These are phyloP conservation scores for Sturmia bella DNA, from an alignment of 2,888 invertebrate genomes.

Conservation along the genomic window DNA sequence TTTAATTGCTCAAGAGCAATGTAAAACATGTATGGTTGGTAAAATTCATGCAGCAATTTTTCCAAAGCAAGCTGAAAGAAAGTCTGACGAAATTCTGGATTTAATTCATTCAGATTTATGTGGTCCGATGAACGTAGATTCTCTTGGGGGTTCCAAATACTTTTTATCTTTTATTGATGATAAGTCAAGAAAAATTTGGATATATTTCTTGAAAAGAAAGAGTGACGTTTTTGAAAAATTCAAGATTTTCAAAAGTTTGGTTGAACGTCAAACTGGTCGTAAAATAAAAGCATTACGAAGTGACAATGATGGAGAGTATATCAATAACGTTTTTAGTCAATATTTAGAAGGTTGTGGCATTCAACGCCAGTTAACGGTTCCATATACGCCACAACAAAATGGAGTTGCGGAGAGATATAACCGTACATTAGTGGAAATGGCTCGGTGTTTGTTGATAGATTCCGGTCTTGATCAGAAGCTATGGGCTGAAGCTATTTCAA, in stretches of 20 bases:
- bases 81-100: slow-evolving; percentile 30
- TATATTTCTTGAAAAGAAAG: slow-evolving; percentile 47
- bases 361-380: too few relatives aligned
- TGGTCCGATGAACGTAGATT: slow-evolving; percentile 10
- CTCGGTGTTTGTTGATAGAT: slow-evolving; percentile 73
- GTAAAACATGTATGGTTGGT: slow-evolving; percentile 47
- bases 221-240: slow-evolving; percentile 47
- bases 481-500: slow-evolving; percentile 70
- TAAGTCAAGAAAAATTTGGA: slow-evolving; percentile 44
- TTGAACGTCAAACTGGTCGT: slow-evolving; percentile 44
- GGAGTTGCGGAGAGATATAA: too few relatives aligned
- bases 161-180: too few relatives aligned
- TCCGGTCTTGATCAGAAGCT: slow-evolving; percentile 70
- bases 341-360: slow-evolving; percentile 60
- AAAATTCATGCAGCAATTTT: slow-evolving; percentile 57
- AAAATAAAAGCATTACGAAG: slow-evolving; percentile 45
- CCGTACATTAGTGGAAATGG: slow-evolving; percentile 72
- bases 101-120: slow-evolving; percentile 19
- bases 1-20: slow-evolving; percentile 35
- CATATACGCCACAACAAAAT: too few relatives aligned
- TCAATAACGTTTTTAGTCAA: slow-evolving; percentile 38
- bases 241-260: slow-evolving; percentile 42
- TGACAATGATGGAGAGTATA: slow-evolving; percentile 51
- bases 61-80: slow-evolving; percentile 48
- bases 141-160: slow-evolving; percentile 17